Base-by-base conservation (phyloP, 2,888 invertebrate species). In the Drosophila sordidula region DNA sequence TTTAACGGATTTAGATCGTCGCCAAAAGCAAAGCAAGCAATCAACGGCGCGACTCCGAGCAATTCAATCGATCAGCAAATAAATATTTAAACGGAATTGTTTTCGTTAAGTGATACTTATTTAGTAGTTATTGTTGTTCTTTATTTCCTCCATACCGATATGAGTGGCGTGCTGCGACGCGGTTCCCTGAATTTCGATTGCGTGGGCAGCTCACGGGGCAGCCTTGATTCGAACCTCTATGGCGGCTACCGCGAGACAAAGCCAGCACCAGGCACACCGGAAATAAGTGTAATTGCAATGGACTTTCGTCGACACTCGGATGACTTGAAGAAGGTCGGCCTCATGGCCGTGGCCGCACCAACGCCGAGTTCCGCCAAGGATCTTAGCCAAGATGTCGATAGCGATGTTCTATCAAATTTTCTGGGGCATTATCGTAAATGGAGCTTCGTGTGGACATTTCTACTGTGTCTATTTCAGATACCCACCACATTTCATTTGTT, bases 401-500 rank as follows among this genome's bases (percentile, higher is more conserved):
- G 93, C 59, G 94, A 94, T 89, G 91, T 93, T 16, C 92, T 95
- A 49, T 93, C 94, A 1, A 92, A 93, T 67, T 93, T 93, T 6
- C 93, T 95, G 66, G 95, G 95, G 2, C 93, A 94, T 68, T 94
- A 93, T 89, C 94, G 94, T 44, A 90, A 92, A 73, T 95, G 95
- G 95, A 95, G 95, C 86, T 92, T 94, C 52, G 79, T 93, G 51
- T 93, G 94, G 87, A 94, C 94, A 11, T 93, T 94, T 72, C 80
- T 94, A 11, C 90, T 95, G 47, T 93, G 94, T 14, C 86, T 95
- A 5, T 93, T 94, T 90, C 94, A 94, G 90, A 91, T 95, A 61
- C 94, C 94, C 5, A 94, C 94, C 74, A 95, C 95, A 39, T 94
- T 94, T 92, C 95, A 95, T 90, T 94, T 95, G 77, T 94, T 94